phyloP scores from a whole-genome alignment of 2,888 invertebrate genomes.

The Resseliella maxima region DNA sequence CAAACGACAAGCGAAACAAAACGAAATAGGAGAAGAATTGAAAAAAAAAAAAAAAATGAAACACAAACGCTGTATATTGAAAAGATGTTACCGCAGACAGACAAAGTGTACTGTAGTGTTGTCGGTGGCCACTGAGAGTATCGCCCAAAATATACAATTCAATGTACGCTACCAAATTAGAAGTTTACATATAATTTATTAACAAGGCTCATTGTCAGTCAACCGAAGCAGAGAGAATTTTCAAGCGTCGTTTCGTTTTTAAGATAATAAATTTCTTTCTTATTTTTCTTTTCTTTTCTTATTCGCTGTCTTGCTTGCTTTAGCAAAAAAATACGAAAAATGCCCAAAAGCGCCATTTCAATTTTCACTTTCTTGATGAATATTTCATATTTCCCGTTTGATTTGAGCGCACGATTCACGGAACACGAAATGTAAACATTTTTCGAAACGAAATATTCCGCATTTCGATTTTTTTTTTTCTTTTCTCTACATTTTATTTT shows the following conservation, averaged over 20 bases:
- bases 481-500: not conserved
- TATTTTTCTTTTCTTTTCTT: not conserved
- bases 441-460: not conserved
- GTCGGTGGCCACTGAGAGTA: not conserved
- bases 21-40: too few species aligned
- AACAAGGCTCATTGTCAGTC: constrained; percentile 12
- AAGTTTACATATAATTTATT: constrained; percentile 38
- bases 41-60: not conserved
- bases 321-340: not conserved
- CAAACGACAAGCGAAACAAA: not conserved
- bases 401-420: not conserved
- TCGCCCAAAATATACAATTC: not conserved
- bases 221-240: not conserved
- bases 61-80: not conserved
- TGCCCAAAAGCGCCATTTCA: not conserved
- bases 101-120: not conserved
- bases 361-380: not conserved
- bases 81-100: constrained; percentile 21
- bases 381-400: constrained; percentile 37
- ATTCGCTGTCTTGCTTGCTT: too few species aligned
- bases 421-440: constrained; percentile 5
- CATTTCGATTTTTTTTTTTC: not conserved
- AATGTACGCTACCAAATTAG: constrained; percentile 5
- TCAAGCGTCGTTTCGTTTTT: not conserved
- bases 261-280: not conserved